These are phyloP conservation scores for Odontamblyopus rebecca DNA, from an alignment of 2,797 vertebrate species.

Conservation along the genomic window DNA sequence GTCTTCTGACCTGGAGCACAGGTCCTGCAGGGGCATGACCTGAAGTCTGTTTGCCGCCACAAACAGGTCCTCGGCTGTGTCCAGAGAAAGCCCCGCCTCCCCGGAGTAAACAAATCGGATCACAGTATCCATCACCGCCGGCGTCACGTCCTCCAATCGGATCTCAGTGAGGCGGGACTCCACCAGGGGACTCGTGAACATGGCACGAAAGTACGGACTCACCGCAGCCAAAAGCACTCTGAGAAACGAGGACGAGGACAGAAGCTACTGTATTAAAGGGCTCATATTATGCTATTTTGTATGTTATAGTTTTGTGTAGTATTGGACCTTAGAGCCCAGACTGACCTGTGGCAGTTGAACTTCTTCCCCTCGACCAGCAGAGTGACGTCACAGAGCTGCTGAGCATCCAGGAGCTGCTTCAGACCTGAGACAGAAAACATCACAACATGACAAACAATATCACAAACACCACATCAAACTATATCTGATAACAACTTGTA, in stretches of 20 bases:
- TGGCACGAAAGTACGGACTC: slow-evolving; percentile 84
- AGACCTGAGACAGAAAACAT: slow-evolving; percentile 64
- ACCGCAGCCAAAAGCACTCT: slow-evolving; percentile 84
- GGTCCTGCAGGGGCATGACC: slow-evolving; percentile 82
- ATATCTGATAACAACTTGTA: too few species aligned
- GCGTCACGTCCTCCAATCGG: slow-evolving; percentile 81
- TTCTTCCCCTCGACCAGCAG: slow-evolving; percentile 81
- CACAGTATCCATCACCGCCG: slow-evolving; percentile 79
- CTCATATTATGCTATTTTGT: too few species aligned
- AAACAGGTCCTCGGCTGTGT: slow-evolving; percentile 83
- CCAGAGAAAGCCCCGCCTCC: slow-evolving; percentile 76
- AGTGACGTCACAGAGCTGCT: slow-evolving; percentile 84
- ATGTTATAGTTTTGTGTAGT: too few species aligned
- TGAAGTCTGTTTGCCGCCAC: slow-evolving; percentile 84
- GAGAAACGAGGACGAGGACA: neutral
- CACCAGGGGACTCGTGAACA: slow-evolving; percentile 84
- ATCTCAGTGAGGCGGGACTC: slow-evolving; percentile 84
- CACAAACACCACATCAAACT: too few species aligned
- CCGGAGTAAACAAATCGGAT: slow-evolving; percentile 85
- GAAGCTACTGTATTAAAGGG: too few species aligned
- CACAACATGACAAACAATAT: too few species aligned
- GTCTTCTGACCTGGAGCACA: slow-evolving; percentile 80
- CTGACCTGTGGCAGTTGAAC: slow-evolving; percentile 86
- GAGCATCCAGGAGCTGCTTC: slow-evolving; percentile 80
- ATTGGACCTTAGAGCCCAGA: neutral